Percentiles rank a stretch among this genome's conserved stretches.
Evolutionary conservation across 2,113 vertebrate species (phyloP).

Genomic region (Aptenodytes forsteri): DNA sequence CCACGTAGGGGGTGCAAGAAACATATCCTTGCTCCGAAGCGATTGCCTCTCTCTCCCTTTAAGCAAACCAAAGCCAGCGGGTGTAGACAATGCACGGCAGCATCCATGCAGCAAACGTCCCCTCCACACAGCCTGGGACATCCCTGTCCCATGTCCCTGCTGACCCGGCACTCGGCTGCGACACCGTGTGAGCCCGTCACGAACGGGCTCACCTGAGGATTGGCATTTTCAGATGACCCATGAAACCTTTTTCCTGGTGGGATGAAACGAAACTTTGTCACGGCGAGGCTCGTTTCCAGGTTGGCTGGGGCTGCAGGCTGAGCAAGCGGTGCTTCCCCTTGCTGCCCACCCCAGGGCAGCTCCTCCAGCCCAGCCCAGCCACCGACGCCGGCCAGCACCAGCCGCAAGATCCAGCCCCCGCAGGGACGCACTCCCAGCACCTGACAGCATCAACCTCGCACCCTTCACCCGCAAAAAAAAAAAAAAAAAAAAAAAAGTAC

Average conservation of each 20-base stretch:
- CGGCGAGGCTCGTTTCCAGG: accelerated
- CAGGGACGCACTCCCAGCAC: neutral
- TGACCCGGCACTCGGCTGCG: neutral
- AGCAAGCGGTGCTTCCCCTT: neutral
- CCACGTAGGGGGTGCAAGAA: accelerated
- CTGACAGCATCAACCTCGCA: neutral
- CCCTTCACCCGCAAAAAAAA: neutral
- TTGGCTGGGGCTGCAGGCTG: neutral
- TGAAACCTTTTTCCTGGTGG: neutral
- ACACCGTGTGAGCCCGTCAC: accelerated
- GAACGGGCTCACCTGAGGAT: neutral
- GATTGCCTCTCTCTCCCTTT: too few relatives aligned
- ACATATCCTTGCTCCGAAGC: neutral
- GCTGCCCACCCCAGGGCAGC: neutral
- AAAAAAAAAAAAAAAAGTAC: neutral
- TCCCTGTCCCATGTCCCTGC: neutral
- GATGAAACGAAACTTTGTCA: neutral
- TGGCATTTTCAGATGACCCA: neutral
- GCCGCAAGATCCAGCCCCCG: neutral
- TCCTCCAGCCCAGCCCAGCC: neutral
- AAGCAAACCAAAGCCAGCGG: neutral
- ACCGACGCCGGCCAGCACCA: neutral
- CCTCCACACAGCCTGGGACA: neutral
- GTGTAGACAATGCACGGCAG: neutral
- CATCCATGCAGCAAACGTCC: neutral